Conservation (phyloP, 2,888 invertebrate genomes). For the Abrostola triplasia region DNA sequence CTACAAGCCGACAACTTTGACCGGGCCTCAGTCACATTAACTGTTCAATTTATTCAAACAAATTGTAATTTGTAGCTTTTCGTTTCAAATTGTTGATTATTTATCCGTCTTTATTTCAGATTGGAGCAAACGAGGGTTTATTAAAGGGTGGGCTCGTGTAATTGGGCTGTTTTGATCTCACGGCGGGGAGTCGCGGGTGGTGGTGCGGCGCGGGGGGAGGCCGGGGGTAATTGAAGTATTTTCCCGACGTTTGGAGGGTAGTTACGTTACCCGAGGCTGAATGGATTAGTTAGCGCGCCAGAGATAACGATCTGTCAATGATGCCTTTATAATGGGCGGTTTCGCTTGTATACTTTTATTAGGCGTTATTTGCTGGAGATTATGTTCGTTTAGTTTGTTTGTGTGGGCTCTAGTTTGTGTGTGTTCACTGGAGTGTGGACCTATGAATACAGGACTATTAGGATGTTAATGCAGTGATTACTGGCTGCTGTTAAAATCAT, state of each 20-base stretch:
- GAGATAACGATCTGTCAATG: conserved; percentile 78
- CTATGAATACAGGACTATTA: neutral
- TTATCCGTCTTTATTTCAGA: conserved; percentile 80
- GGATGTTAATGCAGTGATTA: conserved; percentile 28
- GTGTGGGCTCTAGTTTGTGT: conserved; percentile 37
- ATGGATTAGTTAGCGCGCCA: conserved; percentile 82
- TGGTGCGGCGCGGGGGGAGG: conserved; percentile 48
- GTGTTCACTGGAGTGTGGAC: conserved; percentile 32
- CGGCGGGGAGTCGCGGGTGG: conserved; percentile 43
- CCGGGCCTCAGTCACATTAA: conserved; percentile 76
- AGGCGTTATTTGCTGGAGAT: conserved; percentile 48
- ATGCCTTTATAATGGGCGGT: conserved; percentile 62
- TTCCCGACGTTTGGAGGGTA: conserved; percentile 80
- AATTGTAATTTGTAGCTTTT: conserved; percentile 84
- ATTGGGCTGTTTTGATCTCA: conserved; percentile 85
- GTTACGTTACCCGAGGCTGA: conserved; percentile 70
- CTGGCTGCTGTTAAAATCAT: conserved; percentile 5
- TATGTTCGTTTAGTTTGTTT: conserved; percentile 52
- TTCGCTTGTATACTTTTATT: conserved; percentile 50
- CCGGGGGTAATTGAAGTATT: conserved; percentile 81
- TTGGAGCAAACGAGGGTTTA: conserved; percentile 81
- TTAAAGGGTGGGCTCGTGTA: conserved; percentile 80
- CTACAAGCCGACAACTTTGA: conserved; percentile 62
- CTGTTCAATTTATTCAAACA: conserved; percentile 84
- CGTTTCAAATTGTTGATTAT: conserved; percentile 80